phyloP scores from a whole-genome alignment of 1,140 invertebrate genomes.

The Sitobion miscanthi region DNA sequence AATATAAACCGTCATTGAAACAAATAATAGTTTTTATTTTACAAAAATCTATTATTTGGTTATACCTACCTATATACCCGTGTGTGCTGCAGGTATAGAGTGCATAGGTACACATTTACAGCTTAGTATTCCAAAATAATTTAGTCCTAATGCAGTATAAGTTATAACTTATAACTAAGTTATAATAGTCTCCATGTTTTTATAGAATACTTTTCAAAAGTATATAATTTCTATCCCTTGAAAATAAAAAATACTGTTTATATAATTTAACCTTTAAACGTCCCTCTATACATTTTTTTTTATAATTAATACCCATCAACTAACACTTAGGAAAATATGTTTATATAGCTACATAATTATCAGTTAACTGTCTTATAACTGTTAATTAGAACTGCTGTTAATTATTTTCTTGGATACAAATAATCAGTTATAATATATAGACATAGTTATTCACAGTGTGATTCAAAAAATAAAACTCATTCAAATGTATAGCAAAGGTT shows the following conservation, averaged over 20 bases:
- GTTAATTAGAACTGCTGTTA: background rate
- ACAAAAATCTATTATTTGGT: background rate
- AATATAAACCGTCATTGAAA: constrained; percentile 2
- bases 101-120: background rate
- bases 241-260: no score
- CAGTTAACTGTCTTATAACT: no score
- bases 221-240: no score
- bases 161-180: no score
- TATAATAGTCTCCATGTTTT: no score
- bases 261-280: no score
- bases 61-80: no score
- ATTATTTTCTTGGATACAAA: background rate
- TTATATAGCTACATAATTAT: background rate
- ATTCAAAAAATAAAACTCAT: background rate
- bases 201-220: no score
- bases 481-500: background rate
- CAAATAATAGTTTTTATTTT: background rate
- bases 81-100: no score
- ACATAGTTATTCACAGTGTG: background rate
- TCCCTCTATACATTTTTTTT: no score
- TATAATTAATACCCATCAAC: no score
- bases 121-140: no score
- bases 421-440: background rate
- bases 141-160: background rate
- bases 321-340: background rate